Evolutionary conservation across 1,140 invertebrate genomes (phyloP).

Genomic region (Bursaphelenchus mucronatus): DNA sequence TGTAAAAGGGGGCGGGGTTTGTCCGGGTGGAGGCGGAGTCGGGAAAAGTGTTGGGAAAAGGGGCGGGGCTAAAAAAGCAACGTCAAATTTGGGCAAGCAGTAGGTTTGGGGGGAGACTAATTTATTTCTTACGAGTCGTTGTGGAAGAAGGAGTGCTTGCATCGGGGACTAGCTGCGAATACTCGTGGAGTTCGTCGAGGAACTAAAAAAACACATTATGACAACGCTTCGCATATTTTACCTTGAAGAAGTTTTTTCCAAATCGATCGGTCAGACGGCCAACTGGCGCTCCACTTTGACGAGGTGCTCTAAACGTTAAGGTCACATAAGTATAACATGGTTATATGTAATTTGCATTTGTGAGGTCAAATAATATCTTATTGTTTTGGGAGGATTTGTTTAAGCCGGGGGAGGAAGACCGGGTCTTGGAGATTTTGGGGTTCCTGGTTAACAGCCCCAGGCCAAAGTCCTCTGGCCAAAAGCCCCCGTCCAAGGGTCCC

Average conservation of each 20-base stretch:
- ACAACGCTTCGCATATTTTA: constrained; percentile 15
- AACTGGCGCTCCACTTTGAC: constrained; percentile 9
- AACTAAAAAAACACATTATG: constrained; percentile 26
- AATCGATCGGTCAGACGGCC: constrained; percentile 39
- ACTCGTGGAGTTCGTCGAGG: constrained; percentile 40
- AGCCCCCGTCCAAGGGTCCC: too few relatives aligned
- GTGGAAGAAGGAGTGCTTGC: not conserved
- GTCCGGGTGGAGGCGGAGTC: not conserved
- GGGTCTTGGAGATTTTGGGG: too few relatives aligned
- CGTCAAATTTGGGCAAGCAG: too few relatives aligned
- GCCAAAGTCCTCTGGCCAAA: too few relatives aligned
- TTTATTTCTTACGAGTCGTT: constrained; percentile 1
- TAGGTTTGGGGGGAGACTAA: too few relatives aligned
- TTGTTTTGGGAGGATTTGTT: too few relatives aligned
- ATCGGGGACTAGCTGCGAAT: constrained; percentile 33
- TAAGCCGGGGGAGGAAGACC: too few relatives aligned
- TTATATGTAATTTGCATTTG: too few relatives aligned
- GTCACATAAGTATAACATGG: too few relatives aligned
- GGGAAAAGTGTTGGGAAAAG: constrained; percentile 4
- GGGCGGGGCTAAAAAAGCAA: constrained; percentile 4
- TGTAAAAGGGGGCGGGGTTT: not conserved
- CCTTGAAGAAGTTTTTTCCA: constrained; percentile 40
- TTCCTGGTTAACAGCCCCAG: too few relatives aligned
- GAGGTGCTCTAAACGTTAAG: constrained; percentile 8
- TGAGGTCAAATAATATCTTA: too few relatives aligned